Base-by-base conservation (phyloP, 2,113 vertebrate species). In the Oceanites oceanicus region DNA sequence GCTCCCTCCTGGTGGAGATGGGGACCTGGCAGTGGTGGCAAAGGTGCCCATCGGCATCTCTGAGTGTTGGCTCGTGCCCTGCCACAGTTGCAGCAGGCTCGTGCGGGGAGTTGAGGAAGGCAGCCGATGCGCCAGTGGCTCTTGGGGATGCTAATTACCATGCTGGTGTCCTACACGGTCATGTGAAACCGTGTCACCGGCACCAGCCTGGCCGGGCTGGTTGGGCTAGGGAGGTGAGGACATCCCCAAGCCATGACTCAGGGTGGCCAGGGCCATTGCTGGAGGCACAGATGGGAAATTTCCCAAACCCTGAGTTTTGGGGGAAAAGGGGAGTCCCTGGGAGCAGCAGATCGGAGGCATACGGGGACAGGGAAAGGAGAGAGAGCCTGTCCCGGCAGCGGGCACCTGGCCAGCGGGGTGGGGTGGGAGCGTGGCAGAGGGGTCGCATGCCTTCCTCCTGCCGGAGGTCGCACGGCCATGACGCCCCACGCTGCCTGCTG, bases 311-410 rank as follows among this genome's bases (percentile, higher is more conserved):
- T 7, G 59, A 63, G 22, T 22, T 70, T 10, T 61, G 16, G 6
- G 34, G 79, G 4, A 9, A 52, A 61, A 38, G 30, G 8, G 32
- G 22, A 18, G 12, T 11, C 34, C 18, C 2, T 9, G 10, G 42
- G 42, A 85, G 27, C 0, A 0, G 15, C 34, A 4, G 2, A 8
- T 3, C 7, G 16, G 50, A 40, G 45, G 38, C 0, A 0, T 15
- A 5, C 0, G 16, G 34, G 13, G 42, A 34, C 45, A 27, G 68
- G 13, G 58, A 87, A 34, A 0, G 3, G 34, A 21, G 66, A 38
- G 34, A 72, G 42, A 49, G 12, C 34, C 47, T 58, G 42, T 50
- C 65, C 70, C 40, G n/a, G 40, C 7, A 6, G 30, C 1, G 38
- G 22, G 67, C 6, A 10, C n/a, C 62, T 1, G 5, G 59, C 25